Conservation (phyloP, 2,113 vertebrate genomes). For the Cyrtonyx montezumae region DNA sequence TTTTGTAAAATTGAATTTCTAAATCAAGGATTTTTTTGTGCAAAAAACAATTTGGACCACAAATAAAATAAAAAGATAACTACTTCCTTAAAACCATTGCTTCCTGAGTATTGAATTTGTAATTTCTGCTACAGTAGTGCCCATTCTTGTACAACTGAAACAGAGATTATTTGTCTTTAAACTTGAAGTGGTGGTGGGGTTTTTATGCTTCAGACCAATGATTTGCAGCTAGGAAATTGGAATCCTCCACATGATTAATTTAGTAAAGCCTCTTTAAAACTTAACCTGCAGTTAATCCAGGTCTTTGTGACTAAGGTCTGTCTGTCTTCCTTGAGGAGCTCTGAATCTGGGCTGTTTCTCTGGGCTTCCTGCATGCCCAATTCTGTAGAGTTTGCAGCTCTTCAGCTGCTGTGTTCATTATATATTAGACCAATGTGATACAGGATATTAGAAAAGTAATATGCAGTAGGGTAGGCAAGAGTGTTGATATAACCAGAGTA, state of each 20-base stretch:
- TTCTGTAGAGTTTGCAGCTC: neutral
- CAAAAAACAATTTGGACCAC: neutral
- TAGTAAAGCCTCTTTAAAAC: slow-evolving; percentile 53
- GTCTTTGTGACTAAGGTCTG: slow-evolving; percentile 28
- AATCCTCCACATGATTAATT: slow-evolving; percentile 21
- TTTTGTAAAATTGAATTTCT: neutral
- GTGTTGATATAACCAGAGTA: slow-evolving; percentile 15
- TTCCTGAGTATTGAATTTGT: neutral
- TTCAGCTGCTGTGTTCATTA: neutral
- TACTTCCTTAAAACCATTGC: neutral
- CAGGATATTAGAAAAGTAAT: slow-evolving; percentile 57
- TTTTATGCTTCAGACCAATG: neutral
- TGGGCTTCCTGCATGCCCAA: slow-evolving; percentile 1
- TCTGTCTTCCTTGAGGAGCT: slow-evolving; percentile 5
- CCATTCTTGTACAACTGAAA: neutral
- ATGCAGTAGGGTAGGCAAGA: neutral
- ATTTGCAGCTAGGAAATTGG: slow-evolving; percentile 26
- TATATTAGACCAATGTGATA: neutral
- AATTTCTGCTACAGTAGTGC: neutral
- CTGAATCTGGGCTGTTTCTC: neutral
- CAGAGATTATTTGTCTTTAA: neutral
- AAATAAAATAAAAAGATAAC: neutral
- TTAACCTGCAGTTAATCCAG: slow-evolving; percentile 55
- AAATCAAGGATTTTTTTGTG: neutral
- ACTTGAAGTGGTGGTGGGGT: neutral